phyloP scores from a whole-genome alignment of 2,888 invertebrate species.

The Tanypteryx hageni region DNA sequence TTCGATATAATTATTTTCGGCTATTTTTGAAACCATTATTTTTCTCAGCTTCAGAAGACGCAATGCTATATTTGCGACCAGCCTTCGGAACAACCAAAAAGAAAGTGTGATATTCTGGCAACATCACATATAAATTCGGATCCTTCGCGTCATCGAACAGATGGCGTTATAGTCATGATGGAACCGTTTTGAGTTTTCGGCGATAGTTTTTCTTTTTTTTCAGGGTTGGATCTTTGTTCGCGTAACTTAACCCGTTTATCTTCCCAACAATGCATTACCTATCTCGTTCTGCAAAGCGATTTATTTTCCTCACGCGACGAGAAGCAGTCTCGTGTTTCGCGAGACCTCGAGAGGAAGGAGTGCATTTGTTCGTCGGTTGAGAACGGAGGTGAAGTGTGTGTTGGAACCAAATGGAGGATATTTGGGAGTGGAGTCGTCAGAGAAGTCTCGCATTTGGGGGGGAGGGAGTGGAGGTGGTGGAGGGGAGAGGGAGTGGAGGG shows the following conservation, averaged over 20 bases:
- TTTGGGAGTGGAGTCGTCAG: not conserved
- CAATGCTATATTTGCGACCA: too few species aligned
- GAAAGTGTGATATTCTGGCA: too few species aligned
- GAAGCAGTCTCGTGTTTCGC: not conserved
- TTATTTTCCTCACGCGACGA: not conserved
- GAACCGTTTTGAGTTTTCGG: too few species aligned
- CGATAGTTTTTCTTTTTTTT: too few species aligned
- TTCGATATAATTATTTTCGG: too few species aligned
- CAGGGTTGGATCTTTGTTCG: not conserved
- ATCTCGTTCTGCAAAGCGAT: not conserved
- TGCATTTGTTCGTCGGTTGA: not conserved
- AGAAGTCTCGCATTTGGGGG: not conserved
- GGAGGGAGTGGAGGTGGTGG: too few species aligned
- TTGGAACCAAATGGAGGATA: not conserved
- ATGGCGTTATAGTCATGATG: not conserved
- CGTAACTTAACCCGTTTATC: not conserved
- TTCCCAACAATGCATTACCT: not conserved
- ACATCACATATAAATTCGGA: too few species aligned
- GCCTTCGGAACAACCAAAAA: too few species aligned
- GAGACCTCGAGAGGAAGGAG: not conserved
- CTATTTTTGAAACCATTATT: too few species aligned
- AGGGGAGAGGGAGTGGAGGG: not conserved
- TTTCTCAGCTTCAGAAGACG: too few species aligned
- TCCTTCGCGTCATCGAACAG: not conserved
- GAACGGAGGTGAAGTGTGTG: not conserved